These are phyloP conservation scores for Tangara arthus DNA, from an alignment of 2,797 vertebrate species.

Conservation along the genomic window DNA sequence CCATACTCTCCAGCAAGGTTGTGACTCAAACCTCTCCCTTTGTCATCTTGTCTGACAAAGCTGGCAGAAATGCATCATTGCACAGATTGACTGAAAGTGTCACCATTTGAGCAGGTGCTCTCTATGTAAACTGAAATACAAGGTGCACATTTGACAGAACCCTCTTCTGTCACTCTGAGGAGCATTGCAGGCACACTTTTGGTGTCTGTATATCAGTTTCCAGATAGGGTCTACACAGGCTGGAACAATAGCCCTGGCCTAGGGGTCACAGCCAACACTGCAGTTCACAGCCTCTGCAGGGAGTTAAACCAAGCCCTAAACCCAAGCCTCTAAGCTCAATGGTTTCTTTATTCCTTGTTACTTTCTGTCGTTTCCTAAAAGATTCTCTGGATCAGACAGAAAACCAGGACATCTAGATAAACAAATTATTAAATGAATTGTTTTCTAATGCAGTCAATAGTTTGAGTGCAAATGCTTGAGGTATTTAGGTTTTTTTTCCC, in stretches of 20 bases:
- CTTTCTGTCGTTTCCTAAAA: neutral
- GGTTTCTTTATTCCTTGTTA: neutral
- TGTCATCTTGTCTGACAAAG: neutral
- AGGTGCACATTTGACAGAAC: accelerated
- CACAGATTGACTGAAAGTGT: neutral
- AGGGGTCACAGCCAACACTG: accelerated
- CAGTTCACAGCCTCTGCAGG: neutral
- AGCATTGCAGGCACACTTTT: neutral
- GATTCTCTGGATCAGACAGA: neutral
- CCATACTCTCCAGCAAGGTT: neutral
- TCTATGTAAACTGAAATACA: neutral
- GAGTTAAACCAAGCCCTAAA: neutral
- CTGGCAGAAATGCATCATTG: neutral
- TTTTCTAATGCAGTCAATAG: neutral
- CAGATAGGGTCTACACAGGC: neutral
- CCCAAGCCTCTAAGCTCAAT: neutral
- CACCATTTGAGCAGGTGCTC: neutral
- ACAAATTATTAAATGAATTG: neutral
- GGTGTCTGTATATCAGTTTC: neutral
- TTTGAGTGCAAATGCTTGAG: neutral
- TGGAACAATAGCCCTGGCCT: accelerated
- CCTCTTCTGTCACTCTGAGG: neutral
- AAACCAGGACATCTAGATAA: neutral
- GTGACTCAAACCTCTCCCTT: neutral
- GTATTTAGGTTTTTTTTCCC: neutral